Evolutionary conservation across 2,797 vertebrate species (phyloP).

Genomic region (Carduelis carduelis): DNA sequence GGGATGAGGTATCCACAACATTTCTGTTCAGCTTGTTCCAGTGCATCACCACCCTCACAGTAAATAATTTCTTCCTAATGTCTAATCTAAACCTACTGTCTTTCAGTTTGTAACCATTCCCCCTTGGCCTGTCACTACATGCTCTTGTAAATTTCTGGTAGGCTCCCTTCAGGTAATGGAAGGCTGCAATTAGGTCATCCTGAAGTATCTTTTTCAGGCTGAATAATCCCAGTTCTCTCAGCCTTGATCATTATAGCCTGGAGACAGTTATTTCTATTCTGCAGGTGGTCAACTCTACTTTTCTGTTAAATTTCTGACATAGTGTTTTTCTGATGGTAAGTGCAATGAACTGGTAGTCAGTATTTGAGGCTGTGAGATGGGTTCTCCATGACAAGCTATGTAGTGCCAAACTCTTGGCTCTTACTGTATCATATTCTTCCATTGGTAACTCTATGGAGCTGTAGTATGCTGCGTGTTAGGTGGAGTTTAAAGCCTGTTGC

Average conservation of each 20-base stretch:
- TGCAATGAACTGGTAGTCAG: background rate
- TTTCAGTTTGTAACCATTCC: background rate
- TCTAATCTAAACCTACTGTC: background rate
- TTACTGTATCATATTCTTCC: background rate
- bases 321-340: background rate
- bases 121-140: background rate
- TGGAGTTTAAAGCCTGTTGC: background rate
- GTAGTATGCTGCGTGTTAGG: background rate
- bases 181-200: background rate
- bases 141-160: background rate
- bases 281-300: background rate
- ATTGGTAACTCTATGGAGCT: background rate
- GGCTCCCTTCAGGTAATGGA: background rate
- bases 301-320: background rate
- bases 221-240: background rate
- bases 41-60: background rate
- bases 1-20: background rate
- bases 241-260: background rate
- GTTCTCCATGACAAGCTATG: background rate
- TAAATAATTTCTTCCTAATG: background rate
- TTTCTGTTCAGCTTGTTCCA: background rate
- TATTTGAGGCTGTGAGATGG: background rate
- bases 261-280: background rate
- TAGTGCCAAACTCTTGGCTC: background rate
- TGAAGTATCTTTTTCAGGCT: background rate